phyloP scores from a whole-genome alignment of 2,113 vertebrate genomes.

The Passer domesticus region DNA sequence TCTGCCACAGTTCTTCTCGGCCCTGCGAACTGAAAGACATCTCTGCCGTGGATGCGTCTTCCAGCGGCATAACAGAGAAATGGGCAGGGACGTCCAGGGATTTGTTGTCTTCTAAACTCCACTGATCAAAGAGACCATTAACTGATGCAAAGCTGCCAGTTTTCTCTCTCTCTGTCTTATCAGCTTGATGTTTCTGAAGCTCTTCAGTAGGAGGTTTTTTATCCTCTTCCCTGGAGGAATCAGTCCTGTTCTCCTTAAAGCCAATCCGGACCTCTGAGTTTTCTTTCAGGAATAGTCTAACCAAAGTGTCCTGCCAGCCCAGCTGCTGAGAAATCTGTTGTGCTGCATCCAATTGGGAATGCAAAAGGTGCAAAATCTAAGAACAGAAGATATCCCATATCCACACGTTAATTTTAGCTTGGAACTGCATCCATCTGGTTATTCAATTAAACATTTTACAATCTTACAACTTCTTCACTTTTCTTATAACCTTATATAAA shows the following conservation, averaged over 20 bases:
- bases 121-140: slow-evolving; percentile 71
- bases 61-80: slow-evolving; percentile 62
- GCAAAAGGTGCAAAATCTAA: slow-evolving; percentile 89
- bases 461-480: not conserved
- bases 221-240: slow-evolving; percentile 72
- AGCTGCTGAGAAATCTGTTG: slow-evolving; percentile 88
- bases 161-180: slow-evolving; percentile 77
- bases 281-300: slow-evolving; percentile 84
- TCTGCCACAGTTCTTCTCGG: slow-evolving; percentile 78
- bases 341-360: slow-evolving; percentile 87
- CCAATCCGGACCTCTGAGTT: slow-evolving; percentile 63
- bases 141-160: slow-evolving; percentile 36
- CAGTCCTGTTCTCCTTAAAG: slow-evolving; percentile 45
- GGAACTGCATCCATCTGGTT: not conserved
- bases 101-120: slow-evolving; percentile 79
- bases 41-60: slow-evolving; percentile 79
- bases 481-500: not conserved
- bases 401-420: not conserved
- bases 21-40: slow-evolving; percentile 70
- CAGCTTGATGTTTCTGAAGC: slow-evolving; percentile 50
- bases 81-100: slow-evolving; percentile 77
- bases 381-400: not conserved
- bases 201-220: slow-evolving; percentile 66
- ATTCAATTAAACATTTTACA: not conserved
- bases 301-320: slow-evolving; percentile 95